Conservation (phyloP, 2,797 vertebrate species). For the Liparis tanakae region DNA sequence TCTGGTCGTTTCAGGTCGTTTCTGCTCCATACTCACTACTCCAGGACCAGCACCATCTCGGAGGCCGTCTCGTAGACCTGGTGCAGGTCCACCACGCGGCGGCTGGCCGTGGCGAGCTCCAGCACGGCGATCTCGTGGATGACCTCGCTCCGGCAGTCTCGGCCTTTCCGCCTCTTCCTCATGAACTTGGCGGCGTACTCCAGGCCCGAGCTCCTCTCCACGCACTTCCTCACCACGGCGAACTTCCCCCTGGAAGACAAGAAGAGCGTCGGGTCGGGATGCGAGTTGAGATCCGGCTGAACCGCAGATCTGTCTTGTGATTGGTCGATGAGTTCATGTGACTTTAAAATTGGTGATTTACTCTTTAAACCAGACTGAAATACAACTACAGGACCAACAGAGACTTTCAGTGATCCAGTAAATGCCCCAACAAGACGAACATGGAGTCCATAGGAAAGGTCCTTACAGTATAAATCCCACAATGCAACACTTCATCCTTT, state of each 20-base stretch:
- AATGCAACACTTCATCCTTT: not conserved
- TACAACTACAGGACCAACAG: not conserved
- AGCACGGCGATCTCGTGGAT: slow-evolving; percentile 93
- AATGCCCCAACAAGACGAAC: not conserved
- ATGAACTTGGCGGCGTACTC: slow-evolving; percentile 96
- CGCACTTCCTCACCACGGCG: slow-evolving; percentile 93
- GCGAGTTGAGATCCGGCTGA: not conserved
- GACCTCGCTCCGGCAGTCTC: slow-evolving; percentile 91
- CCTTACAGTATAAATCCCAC: not conserved
- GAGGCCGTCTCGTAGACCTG: slow-evolving; percentile 91
- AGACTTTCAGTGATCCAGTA: not conserved
- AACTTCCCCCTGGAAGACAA: slow-evolving; percentile 88
- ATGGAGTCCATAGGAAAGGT: not conserved
- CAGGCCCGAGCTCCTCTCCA: slow-evolving; percentile 87
- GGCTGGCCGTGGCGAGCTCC: slow-evolving; percentile 86
- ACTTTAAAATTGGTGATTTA: not conserved
- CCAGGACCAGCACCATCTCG: slow-evolving; percentile 94
- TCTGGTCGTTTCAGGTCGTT: too few relatives aligned
- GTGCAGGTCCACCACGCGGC: slow-evolving; percentile 89
- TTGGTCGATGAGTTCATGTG: not conserved
- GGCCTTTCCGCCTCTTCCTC: slow-evolving; percentile 95
- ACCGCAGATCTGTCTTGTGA: not conserved
- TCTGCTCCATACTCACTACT: slow-evolving; percentile 85
- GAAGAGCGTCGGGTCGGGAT: not conserved
- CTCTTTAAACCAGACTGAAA: not conserved